These are phyloP conservation scores for Cydia pomonella DNA, from an alignment of 1,140 invertebrate species.

Conservation along the genomic window DNA sequence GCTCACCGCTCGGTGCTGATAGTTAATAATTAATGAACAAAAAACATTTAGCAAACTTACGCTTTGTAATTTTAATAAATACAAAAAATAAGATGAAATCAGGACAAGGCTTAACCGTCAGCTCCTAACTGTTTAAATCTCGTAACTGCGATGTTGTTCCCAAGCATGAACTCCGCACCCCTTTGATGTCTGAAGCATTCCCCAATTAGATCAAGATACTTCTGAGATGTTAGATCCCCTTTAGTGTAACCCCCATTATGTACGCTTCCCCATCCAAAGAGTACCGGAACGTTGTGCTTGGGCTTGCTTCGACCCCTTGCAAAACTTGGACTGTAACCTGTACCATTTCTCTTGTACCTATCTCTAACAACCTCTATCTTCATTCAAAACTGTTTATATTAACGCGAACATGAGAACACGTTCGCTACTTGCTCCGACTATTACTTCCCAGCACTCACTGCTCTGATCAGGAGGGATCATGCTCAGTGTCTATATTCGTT, in stretches of 20 bases:
- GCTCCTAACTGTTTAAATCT: conserved; percentile 52
- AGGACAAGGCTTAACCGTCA: conserved; percentile 65
- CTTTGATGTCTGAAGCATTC: conserved; percentile 53
- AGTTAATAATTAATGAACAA: conserved; percentile 73
- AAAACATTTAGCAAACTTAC: conserved; percentile 22
- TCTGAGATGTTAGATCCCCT: conserved; percentile 53
- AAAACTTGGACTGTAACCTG: conserved; percentile 48
- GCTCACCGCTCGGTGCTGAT: conserved; percentile 63
- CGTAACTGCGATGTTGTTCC: conserved; percentile 54
- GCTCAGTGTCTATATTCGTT: conserved; percentile 57
- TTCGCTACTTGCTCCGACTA: conserved; percentile 15
- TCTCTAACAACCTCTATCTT: conserved; percentile 41
- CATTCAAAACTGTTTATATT: conserved; percentile 7
- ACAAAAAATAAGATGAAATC: conserved; percentile 19
- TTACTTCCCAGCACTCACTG: conserved; percentile 45
- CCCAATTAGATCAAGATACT: conserved; percentile 51
- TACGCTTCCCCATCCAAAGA: conserved; percentile 61
- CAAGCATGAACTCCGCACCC: conserved; percentile 71
- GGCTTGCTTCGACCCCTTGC: conserved; percentile 74
- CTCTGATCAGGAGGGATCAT: conserved; percentile 41
- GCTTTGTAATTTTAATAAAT: conserved; percentile 32
- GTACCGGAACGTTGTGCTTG: conserved; percentile 71
- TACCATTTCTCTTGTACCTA: conserved; percentile 25
- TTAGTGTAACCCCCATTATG: conserved; percentile 61
- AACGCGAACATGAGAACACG: conserved; percentile 18